Percentiles rank a stretch among this genome's conserved stretches.
Conservation (phyloP, 2,888 invertebrate genomes). For the Hesperia comma region DNA sequence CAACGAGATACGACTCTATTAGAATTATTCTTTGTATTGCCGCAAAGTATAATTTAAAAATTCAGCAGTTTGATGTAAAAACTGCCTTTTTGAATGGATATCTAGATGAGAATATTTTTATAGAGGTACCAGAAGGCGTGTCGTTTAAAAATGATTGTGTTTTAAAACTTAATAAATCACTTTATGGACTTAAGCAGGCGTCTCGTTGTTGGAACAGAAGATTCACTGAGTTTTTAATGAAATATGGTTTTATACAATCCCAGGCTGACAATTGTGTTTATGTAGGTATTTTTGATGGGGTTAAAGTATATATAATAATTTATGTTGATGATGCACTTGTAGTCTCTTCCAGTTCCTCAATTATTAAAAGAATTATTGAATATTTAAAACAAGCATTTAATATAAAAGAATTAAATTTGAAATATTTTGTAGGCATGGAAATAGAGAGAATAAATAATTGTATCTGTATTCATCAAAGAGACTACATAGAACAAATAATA, state of each 20-base stretch:
- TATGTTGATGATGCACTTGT: conserved; percentile 49
- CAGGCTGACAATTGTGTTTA: conserved; percentile 33
- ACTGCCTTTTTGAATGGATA: conserved; percentile 31
- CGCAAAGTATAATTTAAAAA: neutral
- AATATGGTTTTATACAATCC: conserved; percentile 25
- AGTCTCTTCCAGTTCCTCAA: too few relatives aligned
- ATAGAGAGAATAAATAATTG: too few relatives aligned
- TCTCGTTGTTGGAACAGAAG: conserved; percentile 38
- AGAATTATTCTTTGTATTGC: neutral
- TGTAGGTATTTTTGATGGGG: conserved; percentile 41
- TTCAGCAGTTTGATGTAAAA: conserved; percentile 34
- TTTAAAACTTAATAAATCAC: conserved; percentile 36
- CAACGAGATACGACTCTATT: neutral
- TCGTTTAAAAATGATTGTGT: neutral
- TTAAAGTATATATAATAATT: conserved; percentile 46
- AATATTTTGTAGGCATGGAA: too few relatives aligned
- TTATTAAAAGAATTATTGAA: too few relatives aligned
- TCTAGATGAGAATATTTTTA: conserved; percentile 20
- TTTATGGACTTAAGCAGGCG: conserved; percentile 38
- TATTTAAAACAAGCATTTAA: too few relatives aligned
- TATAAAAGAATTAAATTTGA: too few relatives aligned
- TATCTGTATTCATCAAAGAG: too few relatives aligned
- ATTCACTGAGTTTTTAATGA: conserved; percentile 17
- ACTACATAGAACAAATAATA: too few relatives aligned
- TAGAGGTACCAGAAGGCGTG: conserved; percentile 26